Conservation (phyloP, 37 sponge, comb jelly and placozoan species). For the Hexactinellida sp. region DNA sequence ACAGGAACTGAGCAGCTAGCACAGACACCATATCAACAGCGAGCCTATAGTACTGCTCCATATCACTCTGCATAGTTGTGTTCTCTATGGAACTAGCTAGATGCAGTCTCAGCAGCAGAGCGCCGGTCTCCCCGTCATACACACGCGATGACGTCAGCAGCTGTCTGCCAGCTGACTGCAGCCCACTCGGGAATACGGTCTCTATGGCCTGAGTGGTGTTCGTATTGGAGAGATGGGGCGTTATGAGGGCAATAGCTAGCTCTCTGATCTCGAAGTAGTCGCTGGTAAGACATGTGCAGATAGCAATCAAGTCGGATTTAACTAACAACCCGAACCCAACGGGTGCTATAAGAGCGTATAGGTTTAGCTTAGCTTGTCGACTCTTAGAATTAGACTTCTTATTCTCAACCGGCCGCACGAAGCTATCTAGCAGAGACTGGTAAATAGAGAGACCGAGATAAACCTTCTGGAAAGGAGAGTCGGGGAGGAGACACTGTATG, state of each 20-base stretch:
- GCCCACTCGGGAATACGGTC: not conserved
- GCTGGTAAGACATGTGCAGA: not conserved
- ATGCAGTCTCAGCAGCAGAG: not conserved
- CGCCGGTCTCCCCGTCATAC: not conserved
- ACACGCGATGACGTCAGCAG: not conserved
- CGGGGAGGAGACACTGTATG: not conserved
- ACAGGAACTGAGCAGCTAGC: not conserved
- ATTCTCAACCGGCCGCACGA: not conserved
- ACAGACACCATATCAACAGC: not conserved
- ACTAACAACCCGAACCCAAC: not conserved
- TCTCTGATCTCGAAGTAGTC: constrained; percentile 1
- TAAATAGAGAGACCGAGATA: not conserved
- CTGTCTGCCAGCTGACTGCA: not conserved
- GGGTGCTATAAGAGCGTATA: not conserved
- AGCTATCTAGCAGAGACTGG: not conserved
- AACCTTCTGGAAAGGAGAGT: constrained; percentile 13
- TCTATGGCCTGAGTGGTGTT: not conserved
- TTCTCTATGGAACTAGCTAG: not conserved
- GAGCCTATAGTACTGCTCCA: not conserved
- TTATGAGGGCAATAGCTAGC: not conserved
- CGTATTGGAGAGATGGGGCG: not conserved
- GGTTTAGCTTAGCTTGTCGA: not conserved
- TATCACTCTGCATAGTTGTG: no score
- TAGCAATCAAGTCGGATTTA: not conserved
- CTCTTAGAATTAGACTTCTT: constrained; percentile 11